Conservation (phyloP, 2,888 invertebrate genomes). For the Eupithecia pulchellata region DNA sequence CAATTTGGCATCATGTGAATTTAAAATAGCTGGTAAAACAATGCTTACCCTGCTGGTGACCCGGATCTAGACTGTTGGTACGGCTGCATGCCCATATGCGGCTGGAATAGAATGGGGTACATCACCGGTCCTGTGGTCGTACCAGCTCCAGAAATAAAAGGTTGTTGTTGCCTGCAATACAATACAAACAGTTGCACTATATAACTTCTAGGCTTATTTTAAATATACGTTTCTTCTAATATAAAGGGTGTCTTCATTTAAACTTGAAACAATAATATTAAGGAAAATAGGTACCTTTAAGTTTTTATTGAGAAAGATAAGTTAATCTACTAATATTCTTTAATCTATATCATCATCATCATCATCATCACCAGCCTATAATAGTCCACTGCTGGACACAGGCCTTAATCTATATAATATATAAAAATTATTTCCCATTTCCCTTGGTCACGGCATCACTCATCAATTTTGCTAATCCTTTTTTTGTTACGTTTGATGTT, state of each 20-base stretch:
- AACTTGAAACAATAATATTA: neutral
- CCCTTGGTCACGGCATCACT: too few relatives aligned
- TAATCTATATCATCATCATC: too few relatives aligned
- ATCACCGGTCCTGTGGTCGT: constrained; percentile 71
- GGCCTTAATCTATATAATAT: too few relatives aligned
- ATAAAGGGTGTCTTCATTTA: too few relatives aligned
- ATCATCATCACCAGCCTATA: too few relatives aligned
- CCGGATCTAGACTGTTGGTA: constrained; percentile 74
- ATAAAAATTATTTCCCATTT: too few relatives aligned
- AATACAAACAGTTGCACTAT: neutral
- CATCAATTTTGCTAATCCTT: too few relatives aligned
- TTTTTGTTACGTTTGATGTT: too few relatives aligned
- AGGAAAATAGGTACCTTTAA: neutral
- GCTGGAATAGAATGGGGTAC: constrained; percentile 74
- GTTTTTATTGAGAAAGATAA: neutral
- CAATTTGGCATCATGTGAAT: neutral
- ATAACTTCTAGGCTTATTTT: too few relatives aligned
- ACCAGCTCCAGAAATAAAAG: constrained; percentile 67
- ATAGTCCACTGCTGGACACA: too few relatives aligned
- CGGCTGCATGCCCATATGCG: constrained; percentile 71
- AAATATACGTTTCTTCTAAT: too few relatives aligned
- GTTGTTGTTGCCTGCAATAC: constrained; percentile 71
- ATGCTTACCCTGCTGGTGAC: constrained; percentile 64
- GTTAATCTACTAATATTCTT: neutral
- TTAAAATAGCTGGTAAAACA: neutral